Evolutionary conservation across 2,113 vertebrate species (phyloP).

Genomic region (Anoplopoma fimbria): DNA sequence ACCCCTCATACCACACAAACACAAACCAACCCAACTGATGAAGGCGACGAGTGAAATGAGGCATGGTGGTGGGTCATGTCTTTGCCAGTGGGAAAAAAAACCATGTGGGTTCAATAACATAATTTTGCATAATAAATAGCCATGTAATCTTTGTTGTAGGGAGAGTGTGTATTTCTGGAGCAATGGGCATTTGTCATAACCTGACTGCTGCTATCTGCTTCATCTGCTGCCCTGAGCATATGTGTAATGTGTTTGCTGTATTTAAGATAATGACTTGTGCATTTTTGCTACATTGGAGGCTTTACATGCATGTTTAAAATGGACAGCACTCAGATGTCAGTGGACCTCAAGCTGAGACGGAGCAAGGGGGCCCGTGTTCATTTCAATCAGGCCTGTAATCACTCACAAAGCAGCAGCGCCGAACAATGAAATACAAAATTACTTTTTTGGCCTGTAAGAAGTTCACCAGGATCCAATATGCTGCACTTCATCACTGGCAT

Average conservation of each 20-base stretch:
- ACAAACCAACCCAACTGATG: not conserved
- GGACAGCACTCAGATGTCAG: conserved; percentile 36
- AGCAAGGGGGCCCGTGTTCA: conserved; percentile 52
- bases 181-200: not conserved
- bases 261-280: conserved; percentile 48
- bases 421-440: conserved; percentile 67
- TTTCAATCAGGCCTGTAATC: conserved; percentile 67
- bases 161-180: not conserved
- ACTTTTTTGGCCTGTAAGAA: conserved; percentile 47
- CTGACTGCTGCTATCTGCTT: conserved; percentile 3
- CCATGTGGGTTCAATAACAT: no score
- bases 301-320: conserved; percentile 54
- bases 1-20: not conserved
- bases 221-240: conserved; percentile 15
- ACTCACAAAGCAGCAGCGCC: conserved; percentile 53
- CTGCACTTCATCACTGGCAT: conserved; percentile 40
- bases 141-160: not conserved
- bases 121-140: no score
- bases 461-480: conserved; percentile 43
- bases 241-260: conserved; percentile 35
- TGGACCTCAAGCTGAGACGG: conserved; percentile 35
- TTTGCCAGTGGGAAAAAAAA: no score
- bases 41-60: no score
- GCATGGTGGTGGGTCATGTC: no score
- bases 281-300: conserved; percentile 49